These are phyloP conservation scores for Biston betularia DNA, from an alignment of 2,888 invertebrate genomes.

Conservation along the genomic window DNA sequence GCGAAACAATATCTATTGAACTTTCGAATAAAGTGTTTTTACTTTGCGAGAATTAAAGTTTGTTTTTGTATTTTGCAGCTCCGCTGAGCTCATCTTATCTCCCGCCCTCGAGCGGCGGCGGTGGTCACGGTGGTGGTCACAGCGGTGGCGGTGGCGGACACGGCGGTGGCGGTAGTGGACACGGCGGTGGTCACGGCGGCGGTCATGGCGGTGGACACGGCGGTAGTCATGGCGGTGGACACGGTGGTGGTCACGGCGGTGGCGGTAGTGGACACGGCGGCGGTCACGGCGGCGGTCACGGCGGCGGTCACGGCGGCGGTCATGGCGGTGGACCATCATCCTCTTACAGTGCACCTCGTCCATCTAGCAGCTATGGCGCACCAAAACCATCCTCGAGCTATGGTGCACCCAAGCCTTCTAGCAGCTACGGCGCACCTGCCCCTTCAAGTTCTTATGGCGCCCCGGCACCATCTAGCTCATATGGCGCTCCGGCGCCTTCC, in stretches of 20 bases:
- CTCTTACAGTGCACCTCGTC: constrained; percentile 61
- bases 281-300: constrained; percentile 46
- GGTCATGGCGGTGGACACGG: constrained; percentile 59
- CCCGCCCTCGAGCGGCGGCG: constrained; percentile 79
- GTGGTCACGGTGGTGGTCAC: constrained; percentile 46
- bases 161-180: constrained; percentile 58
- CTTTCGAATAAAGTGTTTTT: not conserved
- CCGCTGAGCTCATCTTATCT: constrained; percentile 86
- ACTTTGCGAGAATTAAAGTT: not conserved
- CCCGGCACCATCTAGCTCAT: constrained; percentile 82
- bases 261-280: constrained; percentile 43
- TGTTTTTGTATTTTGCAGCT: constrained; percentile 68
- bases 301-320: constrained; percentile 46
- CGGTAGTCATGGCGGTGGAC: constrained; percentile 47
- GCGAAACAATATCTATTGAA: not conserved
- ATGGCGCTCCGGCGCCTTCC: constrained; percentile 81
- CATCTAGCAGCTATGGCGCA: constrained; percentile 64
- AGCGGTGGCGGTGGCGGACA: constrained; percentile 52
- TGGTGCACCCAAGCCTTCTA: constrained; percentile 75
- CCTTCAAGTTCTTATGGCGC: constrained; percentile 60
- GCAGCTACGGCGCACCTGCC: constrained; percentile 61
- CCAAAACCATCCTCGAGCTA: constrained; percentile 80
- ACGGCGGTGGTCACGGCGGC: constrained; percentile 54
- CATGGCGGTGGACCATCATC: constrained; percentile 70
- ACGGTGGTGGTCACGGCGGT: constrained; percentile 40